phyloP scores from a whole-genome alignment of 92 coral and sea anemone genomes.

The Epizoanthus scotinus region DNA sequence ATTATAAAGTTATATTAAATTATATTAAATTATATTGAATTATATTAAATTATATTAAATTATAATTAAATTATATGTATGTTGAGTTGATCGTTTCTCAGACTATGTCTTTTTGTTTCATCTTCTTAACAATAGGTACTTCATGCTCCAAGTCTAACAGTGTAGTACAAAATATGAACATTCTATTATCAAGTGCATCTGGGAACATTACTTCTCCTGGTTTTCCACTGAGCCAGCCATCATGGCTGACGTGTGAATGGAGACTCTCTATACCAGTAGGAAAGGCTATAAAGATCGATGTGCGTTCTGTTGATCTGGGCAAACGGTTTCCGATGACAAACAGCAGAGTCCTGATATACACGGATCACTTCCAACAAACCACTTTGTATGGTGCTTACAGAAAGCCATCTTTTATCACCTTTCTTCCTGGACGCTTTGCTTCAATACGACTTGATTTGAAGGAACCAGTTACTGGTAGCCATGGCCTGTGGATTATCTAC shows the following conservation, averaged over 20 bases:
- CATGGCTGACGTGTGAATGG: conserved; percentile 23
- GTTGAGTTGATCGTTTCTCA: too few relatives aligned
- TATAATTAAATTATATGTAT: too few relatives aligned
- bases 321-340: background rate
- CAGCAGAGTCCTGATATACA: background rate
- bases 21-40: too few relatives aligned
- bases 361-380: background rate
- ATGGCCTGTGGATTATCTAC: conserved; percentile 18
- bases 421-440: conserved; percentile 11
- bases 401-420: conserved; percentile 15
- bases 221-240: conserved; percentile 8
- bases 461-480: conserved; percentile 11
- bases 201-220: conserved; percentile 36
- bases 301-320: conserved; percentile 15
- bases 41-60: too few relatives aligned
- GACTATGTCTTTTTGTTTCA: too few relatives aligned
- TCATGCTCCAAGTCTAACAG: conserved; percentile 27
- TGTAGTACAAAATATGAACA: conserved; percentile 3
- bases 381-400: background rate
- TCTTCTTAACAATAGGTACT: background rate
- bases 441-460: background rate
- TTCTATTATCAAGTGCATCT: background rate
- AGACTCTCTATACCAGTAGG: conserved; percentile 22
- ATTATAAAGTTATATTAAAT: too few relatives aligned
- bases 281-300: conserved; percentile 12